Evolutionary conservation across 2,888 invertebrate species (phyloP), one percentile per base, ranked within the genome.

Genomic region (Bedellia somnulentella): DNA sequence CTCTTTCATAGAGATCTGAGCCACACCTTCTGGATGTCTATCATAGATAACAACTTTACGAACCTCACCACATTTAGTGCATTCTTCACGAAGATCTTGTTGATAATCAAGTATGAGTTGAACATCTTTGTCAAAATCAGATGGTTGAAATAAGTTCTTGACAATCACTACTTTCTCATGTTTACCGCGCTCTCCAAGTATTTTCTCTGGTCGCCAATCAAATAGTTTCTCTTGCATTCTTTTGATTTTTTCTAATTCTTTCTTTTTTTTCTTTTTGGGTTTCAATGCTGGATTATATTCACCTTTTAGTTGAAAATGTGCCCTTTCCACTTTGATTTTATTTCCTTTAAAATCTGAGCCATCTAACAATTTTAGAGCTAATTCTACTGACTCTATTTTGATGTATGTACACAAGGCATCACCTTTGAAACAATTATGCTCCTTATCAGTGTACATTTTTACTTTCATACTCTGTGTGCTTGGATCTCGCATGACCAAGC

Each of bases 401-500:
- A 98, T 93, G 52, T 95, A 98, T 40, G 94, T 93, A 60, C 98
- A 98, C 25, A 93, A 75, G 8, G 91, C 99, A 76, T 99, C 98
- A 6, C 99, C 99, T 75, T 99, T 99, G 17, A 89, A 78, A 36
- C 83, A 79, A 38, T 92, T 83, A 0, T 87, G 84, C 46, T 85
- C 81, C 21, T 81, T 67, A 49, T 94, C 93, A 42, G 80, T 82
- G 59, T 99, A 99, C 18, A 99, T 64, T 73, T 98, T 98, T 2
- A 96, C 71, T 66, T 94, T 97, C 60, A 87, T 87, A 52, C 86
- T 86, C 42, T 85, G 86, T 8, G 82, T 85, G 26, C 81, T 78
- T 0, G 85, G 80, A 58, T 98, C 96, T 44, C 89, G 82, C 80
- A 93, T 92, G 16, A 99, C 85, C 38, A 99, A 80, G 3, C 99